A percentile compares a stretch with the other conserved stretches of the same genome.
phyloP scores from a whole-genome alignment of 2,888 invertebrate genomes.

The Penaeus monodon region DNA sequence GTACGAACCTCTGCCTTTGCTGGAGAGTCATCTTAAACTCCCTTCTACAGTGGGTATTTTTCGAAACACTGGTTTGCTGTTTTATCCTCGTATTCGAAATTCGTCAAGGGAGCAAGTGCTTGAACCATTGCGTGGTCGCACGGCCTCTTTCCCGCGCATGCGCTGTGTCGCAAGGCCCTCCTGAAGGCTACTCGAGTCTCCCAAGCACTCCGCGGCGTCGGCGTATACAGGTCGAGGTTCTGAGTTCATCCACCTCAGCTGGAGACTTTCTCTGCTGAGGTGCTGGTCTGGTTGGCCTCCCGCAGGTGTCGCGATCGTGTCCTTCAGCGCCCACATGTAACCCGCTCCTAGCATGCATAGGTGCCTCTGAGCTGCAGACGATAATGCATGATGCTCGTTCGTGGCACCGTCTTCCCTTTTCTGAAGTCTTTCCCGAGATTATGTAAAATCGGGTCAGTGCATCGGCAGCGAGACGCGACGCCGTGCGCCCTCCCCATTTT shows the following conservation, averaged over 20 bases:
- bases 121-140: too few relatives aligned
- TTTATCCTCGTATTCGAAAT: too few relatives aligned
- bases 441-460: slow-evolving; percentile 56
- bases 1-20: too few relatives aligned
- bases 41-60: too few relatives aligned
- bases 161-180: slow-evolving; percentile 36
- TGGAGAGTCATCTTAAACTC: too few relatives aligned
- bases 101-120: too few relatives aligned
- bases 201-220: slow-evolving; percentile 29
- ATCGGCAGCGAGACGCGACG: slow-evolving; percentile 38
- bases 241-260: slow-evolving; percentile 50
- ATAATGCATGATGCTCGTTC: slow-evolving; percentile 46
- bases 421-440: slow-evolving; percentile 43
- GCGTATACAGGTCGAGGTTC: slow-evolving; percentile 59
- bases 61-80: too few relatives aligned
- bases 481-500: slow-evolving; percentile 45
- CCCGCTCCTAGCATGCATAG: neutral
- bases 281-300: slow-evolving; percentile 21
- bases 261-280: slow-evolving; percentile 51
- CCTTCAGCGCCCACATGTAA: slow-evolving; percentile 28
- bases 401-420: slow-evolving; percentile 57
- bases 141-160: too few relatives aligned
- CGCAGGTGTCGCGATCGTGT: slow-evolving; percentile 23
- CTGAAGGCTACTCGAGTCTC: slow-evolving; percentile 26
- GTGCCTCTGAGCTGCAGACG: slow-evolving; percentile 34